A percentile compares a stretch with the other conserved stretches of the same genome.
phyloP scores from a whole-genome alignment of 2,888 invertebrate genomes.

The Leucophora obtusa region DNA sequence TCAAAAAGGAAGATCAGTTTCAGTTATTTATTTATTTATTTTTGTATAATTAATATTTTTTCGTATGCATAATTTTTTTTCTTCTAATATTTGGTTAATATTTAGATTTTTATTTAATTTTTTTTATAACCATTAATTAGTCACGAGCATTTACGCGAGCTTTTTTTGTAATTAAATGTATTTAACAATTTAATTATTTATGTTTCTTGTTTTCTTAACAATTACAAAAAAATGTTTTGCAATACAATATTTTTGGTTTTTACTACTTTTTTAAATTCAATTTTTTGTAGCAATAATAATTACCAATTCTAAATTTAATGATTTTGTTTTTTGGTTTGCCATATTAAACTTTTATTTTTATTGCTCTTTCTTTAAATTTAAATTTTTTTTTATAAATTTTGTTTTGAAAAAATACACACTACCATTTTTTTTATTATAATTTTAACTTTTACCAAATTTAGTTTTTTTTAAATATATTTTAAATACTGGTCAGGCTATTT shows the following conservation, averaged over 20 bases:
- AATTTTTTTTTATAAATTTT: conserved; percentile 52
- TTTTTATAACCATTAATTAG: conserved; percentile 67
- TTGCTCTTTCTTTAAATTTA: conserved; percentile 56
- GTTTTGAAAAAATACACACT: conserved; percentile 62
- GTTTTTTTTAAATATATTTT: conserved; percentile 36
- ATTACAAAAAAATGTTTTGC: conserved; percentile 43
- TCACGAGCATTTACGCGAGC: conserved; percentile 74
- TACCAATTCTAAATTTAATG: conserved; percentile 43
- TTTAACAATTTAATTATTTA: conserved; percentile 57
- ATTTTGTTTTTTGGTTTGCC: not conserved
- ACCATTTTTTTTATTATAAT: conserved; percentile 31
- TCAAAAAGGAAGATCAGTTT: conserved; percentile 62
- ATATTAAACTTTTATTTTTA: conserved; percentile 53
- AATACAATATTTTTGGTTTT: conserved; percentile 66
- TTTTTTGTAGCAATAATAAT: conserved; percentile 39
- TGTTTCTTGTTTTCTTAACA: conserved; percentile 54
- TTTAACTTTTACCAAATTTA: conserved; percentile 23
- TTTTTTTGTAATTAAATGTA: conserved; percentile 66
- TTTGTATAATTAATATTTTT: conserved; percentile 14
- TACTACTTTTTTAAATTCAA: conserved; percentile 13
- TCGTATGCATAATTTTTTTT: conserved; percentile 18
- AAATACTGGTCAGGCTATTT: conserved; percentile 61
- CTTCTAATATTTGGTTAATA: conserved; percentile 60
- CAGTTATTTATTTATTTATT: not conserved
- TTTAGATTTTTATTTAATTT: conserved; percentile 46